Evolutionary conservation across 2,113 vertebrate species (phyloP), one percentile per base, ranked within the genome.

Genomic region (Dissostichus mawsoni): DNA sequence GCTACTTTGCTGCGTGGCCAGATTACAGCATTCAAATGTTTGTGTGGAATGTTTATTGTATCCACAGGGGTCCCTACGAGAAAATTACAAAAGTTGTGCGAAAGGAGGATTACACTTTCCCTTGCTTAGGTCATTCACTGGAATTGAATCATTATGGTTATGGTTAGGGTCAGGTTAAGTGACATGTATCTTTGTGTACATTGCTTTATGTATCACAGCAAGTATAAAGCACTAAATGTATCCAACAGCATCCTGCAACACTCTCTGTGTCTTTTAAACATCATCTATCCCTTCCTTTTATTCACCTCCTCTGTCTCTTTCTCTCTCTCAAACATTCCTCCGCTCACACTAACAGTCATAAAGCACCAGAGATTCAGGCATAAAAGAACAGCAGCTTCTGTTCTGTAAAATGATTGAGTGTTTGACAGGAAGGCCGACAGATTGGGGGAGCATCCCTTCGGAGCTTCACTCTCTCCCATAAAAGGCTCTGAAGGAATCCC

Each of bases 401-500:
- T 86, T 87, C 77, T 85, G 80, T 17, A 75, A 69, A 76, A 71
- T 14, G n/a, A 5, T 61, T 74, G 18, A 29, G 51, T 71, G 59
- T 85, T 78, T 81, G 61, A 88, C 84, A 89, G 85, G 78, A 87
- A 87, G 68, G 70, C 47, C 41, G 18, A 78, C 58, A 78, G 68
- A 86, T 69, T 75, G 33, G 51, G 23, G 68, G 61, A 88, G 63
- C 68, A 80, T 86, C 74, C 33, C 72, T 67, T 62, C 45, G 50
- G 78, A 90, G 74, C 59, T 45, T 61, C 69, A 64, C 66, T 59
- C 72, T 63, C 88, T 87, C 73, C 88, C 86, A 82, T 90, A 88
- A 79, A 93, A 87, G 91, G 85, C 56, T 48, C 61, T 52, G 9
- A 67, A 90, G 69, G 80, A 82, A 78, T 91, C 65, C 72, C 44